Conservation (phyloP, 2,888 invertebrate genomes). For the Clistopyga incitator region DNA sequence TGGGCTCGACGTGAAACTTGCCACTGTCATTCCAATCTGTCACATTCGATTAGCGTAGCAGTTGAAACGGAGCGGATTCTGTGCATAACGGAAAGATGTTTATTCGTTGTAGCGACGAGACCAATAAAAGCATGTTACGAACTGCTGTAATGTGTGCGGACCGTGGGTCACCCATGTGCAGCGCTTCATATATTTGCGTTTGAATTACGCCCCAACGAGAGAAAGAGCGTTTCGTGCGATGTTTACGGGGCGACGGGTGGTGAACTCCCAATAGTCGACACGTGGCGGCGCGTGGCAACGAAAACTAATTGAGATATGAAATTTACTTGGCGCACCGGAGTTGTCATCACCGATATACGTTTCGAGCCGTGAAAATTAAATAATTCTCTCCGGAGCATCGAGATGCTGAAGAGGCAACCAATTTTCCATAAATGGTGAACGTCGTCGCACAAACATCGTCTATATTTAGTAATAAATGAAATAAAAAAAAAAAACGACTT, state of each 20-base stretch:
- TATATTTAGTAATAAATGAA: background rate
- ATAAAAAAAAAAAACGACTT: background rate
- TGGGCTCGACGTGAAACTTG: background rate
- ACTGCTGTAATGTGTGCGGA: slow-evolving; percentile 35
- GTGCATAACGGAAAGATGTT: slow-evolving; percentile 67
- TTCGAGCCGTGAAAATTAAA: slow-evolving; percentile 54
- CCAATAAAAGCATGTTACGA: slow-evolving; percentile 62
- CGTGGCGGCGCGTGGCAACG: slow-evolving; percentile 82
- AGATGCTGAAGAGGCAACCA: background rate
- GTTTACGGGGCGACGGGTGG: slow-evolving; percentile 52
- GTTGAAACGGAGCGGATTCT: slow-evolving; percentile 7
- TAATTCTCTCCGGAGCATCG: slow-evolving; percentile 55
- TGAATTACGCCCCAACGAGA: slow-evolving; percentile 75
- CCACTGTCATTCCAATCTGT: slow-evolving; percentile 65
- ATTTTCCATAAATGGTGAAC: slow-evolving; percentile 9
- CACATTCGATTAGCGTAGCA: slow-evolving; percentile 64
- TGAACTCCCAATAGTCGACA: slow-evolving; percentile 72
- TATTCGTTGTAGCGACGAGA: slow-evolving; percentile 66
- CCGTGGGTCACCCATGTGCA: slow-evolving; percentile 57
- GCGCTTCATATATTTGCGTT: slow-evolving; percentile 79
- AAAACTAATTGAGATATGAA: slow-evolving; percentile 84
- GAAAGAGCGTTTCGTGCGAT: slow-evolving; percentile 53
- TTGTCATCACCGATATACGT: slow-evolving; percentile 77
- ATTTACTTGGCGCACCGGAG: slow-evolving; percentile 80
- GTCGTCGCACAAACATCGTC: background rate